Evolutionary conservation across 2,797 vertebrate species (phyloP).

Genomic region (Scolopax rusticola): DNA sequence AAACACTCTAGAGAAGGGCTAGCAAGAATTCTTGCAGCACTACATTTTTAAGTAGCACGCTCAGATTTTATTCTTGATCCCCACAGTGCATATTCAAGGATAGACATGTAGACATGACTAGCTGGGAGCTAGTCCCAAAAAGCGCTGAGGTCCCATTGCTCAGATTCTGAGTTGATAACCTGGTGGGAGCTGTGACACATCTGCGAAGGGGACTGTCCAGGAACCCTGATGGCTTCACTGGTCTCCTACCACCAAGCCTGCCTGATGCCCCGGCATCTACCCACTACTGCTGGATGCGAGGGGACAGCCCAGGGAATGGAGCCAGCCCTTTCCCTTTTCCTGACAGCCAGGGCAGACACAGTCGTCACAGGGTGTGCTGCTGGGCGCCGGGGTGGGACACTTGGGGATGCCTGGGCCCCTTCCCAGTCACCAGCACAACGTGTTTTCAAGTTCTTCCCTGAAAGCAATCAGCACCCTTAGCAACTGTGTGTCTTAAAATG

Average conservation of each 20-base stretch:
- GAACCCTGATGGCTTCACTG: not conserved
- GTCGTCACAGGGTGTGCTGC: not conserved
- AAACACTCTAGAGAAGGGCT: not conserved
- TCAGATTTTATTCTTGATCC: not conserved
- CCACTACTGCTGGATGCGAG: rapidly evolving
- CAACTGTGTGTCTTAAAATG: constrained; percentile 54
- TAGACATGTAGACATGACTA: rapidly evolving
- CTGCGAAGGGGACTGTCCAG: rapidly evolving
- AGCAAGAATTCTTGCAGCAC: not conserved
- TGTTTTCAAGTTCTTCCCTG: constrained; percentile 13
- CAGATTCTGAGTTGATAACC: not conserved
- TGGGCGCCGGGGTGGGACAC: not conserved
- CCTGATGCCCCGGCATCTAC: not conserved
- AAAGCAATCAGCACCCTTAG: constrained; percentile 26
- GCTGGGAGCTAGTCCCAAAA: not conserved
- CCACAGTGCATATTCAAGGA: not conserved
- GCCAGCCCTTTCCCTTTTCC: not conserved
- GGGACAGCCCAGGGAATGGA: rapidly evolving
- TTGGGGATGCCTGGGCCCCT: not conserved
- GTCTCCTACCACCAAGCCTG: not conserved
- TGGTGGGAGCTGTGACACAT: rapidly evolving
- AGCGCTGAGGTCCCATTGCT: not conserved
- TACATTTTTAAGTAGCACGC: not conserved
- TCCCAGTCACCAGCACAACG: not conserved
- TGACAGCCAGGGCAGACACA: not conserved